Evolutionary conservation across 1,140 invertebrate genomes (phyloP).

Genomic region (Wiebesia pumilae): DNA sequence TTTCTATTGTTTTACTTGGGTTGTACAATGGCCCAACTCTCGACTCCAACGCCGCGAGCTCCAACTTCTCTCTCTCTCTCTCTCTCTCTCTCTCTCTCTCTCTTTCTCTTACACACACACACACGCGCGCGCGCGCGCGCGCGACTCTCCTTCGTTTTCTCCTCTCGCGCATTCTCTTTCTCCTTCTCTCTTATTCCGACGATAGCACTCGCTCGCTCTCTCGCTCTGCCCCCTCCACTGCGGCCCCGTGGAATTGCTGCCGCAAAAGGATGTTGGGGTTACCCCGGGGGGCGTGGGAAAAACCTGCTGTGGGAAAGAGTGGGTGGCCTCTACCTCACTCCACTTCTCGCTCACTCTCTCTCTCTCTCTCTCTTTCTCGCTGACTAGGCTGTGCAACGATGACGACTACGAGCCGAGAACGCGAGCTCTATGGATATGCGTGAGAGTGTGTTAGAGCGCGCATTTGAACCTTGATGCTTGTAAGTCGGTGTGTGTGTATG

Average conservation of each 20-base stretch:
- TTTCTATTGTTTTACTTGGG: constrained; percentile 71
- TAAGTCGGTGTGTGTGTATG: constrained; percentile 8
- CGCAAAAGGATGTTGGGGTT: constrained; percentile 82
- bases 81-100: constrained; percentile 51
- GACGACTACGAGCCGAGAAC: constrained; percentile 30
- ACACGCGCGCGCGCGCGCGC: constrained; percentile 31
- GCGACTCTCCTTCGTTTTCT: neutral
- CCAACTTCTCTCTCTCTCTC: constrained; percentile 55
- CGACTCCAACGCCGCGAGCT: constrained; percentile 66
- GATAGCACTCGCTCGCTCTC: neutral
- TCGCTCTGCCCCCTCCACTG: constrained; percentile 57
- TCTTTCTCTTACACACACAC: constrained; percentile 47
- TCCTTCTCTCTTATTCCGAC: neutral
- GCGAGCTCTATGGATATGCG: constrained; percentile 1
- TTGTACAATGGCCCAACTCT: constrained; percentile 65
- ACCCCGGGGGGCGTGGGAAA: constrained; percentile 84
- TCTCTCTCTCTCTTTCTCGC: constrained; percentile 14
- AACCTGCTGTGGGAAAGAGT: constrained; percentile 87
- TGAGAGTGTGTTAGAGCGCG: neutral
- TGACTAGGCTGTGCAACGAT: constrained; percentile 22
- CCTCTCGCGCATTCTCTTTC: neutral
- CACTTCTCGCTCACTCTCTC: constrained; percentile 34
- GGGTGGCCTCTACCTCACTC: constrained; percentile 79
- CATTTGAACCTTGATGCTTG: too few species aligned
- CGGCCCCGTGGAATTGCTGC: constrained; percentile 72